phyloP scores from a whole-genome alignment of 2,113 vertebrate genomes.

The Pterocles gutturalis region DNA sequence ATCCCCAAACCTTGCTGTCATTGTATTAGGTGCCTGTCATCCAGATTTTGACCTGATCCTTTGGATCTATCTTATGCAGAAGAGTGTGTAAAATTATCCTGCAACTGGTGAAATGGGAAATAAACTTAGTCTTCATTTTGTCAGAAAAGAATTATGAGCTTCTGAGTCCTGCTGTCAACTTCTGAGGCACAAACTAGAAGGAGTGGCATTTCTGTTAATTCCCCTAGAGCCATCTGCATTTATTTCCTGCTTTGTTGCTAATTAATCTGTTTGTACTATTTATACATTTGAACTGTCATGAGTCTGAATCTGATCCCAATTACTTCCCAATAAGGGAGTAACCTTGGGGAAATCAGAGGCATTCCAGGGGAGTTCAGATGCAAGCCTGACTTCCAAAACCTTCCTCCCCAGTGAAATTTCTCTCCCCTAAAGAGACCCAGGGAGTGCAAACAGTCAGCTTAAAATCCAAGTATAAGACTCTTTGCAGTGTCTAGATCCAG shows the following conservation, averaged over 20 bases:
- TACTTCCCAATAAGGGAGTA: background rate
- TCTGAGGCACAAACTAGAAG: background rate
- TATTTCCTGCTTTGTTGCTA: conserved; percentile 14
- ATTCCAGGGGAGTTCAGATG: background rate
- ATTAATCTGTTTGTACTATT: background rate
- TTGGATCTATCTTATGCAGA: background rate
- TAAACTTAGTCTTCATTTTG: background rate
- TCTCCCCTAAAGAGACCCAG: background rate
- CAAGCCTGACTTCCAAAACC: background rate
- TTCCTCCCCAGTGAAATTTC: background rate
- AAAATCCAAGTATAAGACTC: background rate
- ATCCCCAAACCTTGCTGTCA: background rate
- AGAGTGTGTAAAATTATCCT: background rate
- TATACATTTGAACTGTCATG: background rate
- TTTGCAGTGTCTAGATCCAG: background rate
- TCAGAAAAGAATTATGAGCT: background rate
- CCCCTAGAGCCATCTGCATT: background rate
- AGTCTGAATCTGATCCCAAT: background rate
- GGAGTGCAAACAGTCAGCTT: background rate
- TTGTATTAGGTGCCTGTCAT: background rate
- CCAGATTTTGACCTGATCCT: background rate
- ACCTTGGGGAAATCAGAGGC: background rate
- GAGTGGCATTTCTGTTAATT: background rate
- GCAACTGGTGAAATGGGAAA: background rate
- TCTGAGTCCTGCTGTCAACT: background rate